These are phyloP conservation scores for Atherinomorus stipes DNA, from an alignment of 2,113 vertebrate species.

Conservation along the genomic window DNA sequence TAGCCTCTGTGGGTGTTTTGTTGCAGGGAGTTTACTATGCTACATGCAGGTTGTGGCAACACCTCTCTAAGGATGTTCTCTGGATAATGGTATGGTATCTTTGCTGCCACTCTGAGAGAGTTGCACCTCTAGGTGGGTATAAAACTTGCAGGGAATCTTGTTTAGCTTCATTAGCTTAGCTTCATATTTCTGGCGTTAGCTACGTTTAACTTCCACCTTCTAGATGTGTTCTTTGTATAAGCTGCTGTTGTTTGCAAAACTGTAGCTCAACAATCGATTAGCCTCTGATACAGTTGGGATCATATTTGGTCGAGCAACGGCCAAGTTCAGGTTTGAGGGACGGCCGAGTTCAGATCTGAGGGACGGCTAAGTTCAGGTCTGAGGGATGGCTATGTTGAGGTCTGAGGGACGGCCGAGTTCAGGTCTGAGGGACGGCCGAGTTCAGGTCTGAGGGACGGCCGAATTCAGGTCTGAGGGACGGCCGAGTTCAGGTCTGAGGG, in stretches of 20 bases:
- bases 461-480: no score
- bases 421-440: no score
- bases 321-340: no score
- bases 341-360: no score
- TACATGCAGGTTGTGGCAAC: constrained; percentile 36
- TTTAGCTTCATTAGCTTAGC: neutral
- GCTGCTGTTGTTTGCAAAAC: neutral
- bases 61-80: constrained; percentile 76
- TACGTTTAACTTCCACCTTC: no score
- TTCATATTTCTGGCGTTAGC: no score
- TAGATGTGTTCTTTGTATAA: no score
- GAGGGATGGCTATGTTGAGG: no score
- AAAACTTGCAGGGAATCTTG: neutral
- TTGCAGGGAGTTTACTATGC: constrained; percentile 44
- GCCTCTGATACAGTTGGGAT: neutral
- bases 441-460: no score
- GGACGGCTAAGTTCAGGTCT: constrained; percentile 4
- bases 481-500: no score
- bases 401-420: neutral
- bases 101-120: constrained; percentile 88
- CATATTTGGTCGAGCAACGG: neutral
- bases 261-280: neutral
- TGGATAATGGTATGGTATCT: constrained; percentile 90
- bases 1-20: constrained; percentile 6
- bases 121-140: constrained; percentile 88